Conservation (phyloP, 2,888 invertebrate species). For the Atethmia centrago region DNA sequence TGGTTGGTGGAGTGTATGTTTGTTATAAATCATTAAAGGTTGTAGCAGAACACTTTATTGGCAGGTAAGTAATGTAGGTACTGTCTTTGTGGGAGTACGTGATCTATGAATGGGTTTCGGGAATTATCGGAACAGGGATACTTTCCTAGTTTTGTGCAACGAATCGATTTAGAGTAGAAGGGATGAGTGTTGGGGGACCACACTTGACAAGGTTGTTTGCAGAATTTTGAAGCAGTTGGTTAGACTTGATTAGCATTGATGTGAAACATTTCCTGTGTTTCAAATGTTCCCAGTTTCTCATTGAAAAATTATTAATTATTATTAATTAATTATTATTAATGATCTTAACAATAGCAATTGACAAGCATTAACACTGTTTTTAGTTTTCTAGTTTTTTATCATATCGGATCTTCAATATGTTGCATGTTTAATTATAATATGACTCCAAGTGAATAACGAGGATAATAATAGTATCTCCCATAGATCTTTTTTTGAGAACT, state of each 20-base stretch:
- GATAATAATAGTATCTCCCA: background rate
- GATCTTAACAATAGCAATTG: background rate
- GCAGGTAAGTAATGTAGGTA: constrained; percentile 75
- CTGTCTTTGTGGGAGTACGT: constrained; percentile 77
- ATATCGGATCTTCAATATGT: background rate
- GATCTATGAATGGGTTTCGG: constrained; percentile 85
- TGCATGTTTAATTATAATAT: background rate
- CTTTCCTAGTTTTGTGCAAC: constrained; percentile 67
- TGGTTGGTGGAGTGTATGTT: constrained; percentile 17
- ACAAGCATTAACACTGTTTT: background rate
- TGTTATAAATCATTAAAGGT: constrained; percentile 71
- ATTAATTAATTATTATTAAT: no score
- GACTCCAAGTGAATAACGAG: background rate
- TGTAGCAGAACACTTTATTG: constrained; percentile 69
- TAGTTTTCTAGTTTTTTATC: background rate
- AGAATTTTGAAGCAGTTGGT: background rate
- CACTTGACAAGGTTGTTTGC: background rate
- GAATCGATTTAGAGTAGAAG: background rate
- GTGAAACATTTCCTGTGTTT: background rate
- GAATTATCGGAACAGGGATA: constrained; percentile 73
- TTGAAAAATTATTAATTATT: background rate
- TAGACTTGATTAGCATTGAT: background rate
- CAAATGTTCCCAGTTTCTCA: background rate
- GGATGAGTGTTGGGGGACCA: background rate
- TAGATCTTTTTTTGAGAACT: no score